A percentile compares a stretch with the other conserved stretches of the same genome.
phyloP scores from a whole-genome alignment of 2,797 vertebrate species.

The Pterois miles region DNA sequence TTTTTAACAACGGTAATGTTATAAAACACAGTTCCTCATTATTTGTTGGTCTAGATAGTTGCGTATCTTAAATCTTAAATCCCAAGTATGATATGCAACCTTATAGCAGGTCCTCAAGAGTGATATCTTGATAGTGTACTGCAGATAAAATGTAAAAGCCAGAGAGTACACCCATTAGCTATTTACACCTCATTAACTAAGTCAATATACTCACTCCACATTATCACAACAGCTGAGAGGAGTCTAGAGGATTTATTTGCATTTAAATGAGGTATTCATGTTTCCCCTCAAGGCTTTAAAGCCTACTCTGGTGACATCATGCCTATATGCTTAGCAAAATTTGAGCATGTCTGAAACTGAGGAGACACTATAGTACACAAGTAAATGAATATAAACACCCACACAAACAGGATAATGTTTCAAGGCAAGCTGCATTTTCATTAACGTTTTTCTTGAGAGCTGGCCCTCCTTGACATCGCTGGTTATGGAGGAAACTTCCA shows the following conservation, averaged over 20 bases:
- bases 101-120: conserved; percentile 29
- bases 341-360: conserved; percentile 42
- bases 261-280: conserved; percentile 75
- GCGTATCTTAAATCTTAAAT: not conserved
- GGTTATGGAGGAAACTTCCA: not conserved
- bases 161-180: conserved; percentile 72
- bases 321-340: conserved; percentile 42
- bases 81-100: conserved; percentile 1
- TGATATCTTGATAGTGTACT: conserved; percentile 62
- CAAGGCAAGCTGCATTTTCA: conserved; percentile 1
- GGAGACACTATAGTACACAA: conserved; percentile 11
- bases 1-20: not conserved
- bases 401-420: not conserved
- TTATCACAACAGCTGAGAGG: conserved; percentile 74
- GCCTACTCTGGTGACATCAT: conserved; percentile 49
- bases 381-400: conserved; percentile 21
- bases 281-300: conserved; percentile 62
- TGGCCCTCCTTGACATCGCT: conserved; percentile 24
- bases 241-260: conserved; percentile 75
- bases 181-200: conserved; percentile 80
- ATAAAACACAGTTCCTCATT: not conserved
- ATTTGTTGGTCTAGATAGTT: not conserved
- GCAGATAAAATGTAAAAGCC: conserved; percentile 63
- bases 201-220: conserved; percentile 71
- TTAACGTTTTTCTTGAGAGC: not conserved